Evolutionary conservation across 2,113 vertebrate genomes (phyloP).

Genomic region (Corynorhinus townsendii): DNA sequence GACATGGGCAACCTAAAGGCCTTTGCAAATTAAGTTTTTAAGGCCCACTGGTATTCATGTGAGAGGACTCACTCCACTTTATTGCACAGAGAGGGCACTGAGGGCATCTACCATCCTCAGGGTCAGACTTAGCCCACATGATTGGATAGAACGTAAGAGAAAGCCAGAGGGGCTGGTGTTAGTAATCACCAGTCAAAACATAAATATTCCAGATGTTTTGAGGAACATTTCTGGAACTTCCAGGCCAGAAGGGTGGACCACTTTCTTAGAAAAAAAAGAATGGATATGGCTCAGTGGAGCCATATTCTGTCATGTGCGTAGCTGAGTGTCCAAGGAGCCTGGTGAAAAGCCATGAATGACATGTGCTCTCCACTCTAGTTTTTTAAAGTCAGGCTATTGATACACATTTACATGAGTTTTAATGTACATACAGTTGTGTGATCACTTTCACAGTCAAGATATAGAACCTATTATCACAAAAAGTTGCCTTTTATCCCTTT

Average conservation of each 20-base stretch:
- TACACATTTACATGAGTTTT: neutral
- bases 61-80: neutral
- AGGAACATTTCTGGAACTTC: slow-evolving; percentile 39
- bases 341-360: slow-evolving; percentile 9
- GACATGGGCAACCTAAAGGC: neutral
- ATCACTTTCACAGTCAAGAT: neutral
- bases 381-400: slow-evolving; percentile 1
- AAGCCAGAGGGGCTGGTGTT: neutral
- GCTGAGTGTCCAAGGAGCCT: neutral
- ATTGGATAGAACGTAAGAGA: neutral
- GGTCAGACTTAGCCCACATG: neutral
- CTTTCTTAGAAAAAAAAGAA: neutral
- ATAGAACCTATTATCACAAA: neutral
- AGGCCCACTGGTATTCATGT: neutral
- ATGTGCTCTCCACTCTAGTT: neutral
- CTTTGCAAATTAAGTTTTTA: slow-evolving; percentile 24
- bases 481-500: neutral
- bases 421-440: neutral
- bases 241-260: neutral
- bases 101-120: neutral
- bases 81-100: neutral
- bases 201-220: neutral
- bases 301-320: neutral
- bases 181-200: neutral
- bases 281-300: neutral